A percentile compares a stretch with the other conserved stretches of the same genome.
Conservation (phyloP, 1,140 invertebrate species). For the Macrostomum lignano region DNA sequence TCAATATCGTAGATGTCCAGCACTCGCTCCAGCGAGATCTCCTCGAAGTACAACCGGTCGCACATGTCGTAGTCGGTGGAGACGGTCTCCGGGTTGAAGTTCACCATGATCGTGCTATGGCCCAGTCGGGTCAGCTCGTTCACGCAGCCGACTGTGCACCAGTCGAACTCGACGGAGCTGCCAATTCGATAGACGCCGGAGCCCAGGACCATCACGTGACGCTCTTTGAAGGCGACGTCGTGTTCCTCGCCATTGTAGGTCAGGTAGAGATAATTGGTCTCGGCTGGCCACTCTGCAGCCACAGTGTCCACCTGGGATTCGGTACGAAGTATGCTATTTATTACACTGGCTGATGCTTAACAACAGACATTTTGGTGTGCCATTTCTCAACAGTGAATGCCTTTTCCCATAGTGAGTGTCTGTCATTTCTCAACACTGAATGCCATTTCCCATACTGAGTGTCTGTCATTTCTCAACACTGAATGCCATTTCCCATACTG, state of each 20-base stretch:
- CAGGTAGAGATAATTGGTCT: slow-evolving; percentile 83
- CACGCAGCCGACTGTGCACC: slow-evolving; percentile 88
- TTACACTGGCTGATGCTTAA: too few relatives aligned
- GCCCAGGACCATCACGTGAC: slow-evolving; percentile 40
- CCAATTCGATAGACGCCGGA: slow-evolving; percentile 96
- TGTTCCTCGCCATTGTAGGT: slow-evolving; percentile 68
- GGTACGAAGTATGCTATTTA: too few relatives aligned
- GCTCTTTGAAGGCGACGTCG: slow-evolving; percentile 52
- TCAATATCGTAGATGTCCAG: slow-evolving; percentile 92
- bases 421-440: too few relatives aligned
- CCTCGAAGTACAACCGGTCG: slow-evolving; percentile 88
- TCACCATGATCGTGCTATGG: slow-evolving; percentile 74
- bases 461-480: too few relatives aligned
- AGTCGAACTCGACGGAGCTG: slow-evolving; percentile 95
- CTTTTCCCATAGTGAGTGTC: too few relatives aligned
- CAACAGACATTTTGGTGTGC: too few relatives aligned
- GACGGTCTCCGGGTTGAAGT: slow-evolving; percentile 97
- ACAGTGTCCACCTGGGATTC: slow-evolving; percentile 99
- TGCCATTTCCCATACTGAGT: too few relatives aligned
- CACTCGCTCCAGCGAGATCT: slow-evolving; percentile 92
- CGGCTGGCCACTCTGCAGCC: slow-evolving; percentile 89
- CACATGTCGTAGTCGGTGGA: slow-evolving; percentile 99
- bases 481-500: too few relatives aligned
- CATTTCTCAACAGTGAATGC: too few relatives aligned
- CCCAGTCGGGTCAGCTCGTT: slow-evolving; percentile 54